phyloP scores from a whole-genome alignment of 2,888 invertebrate species.

The Drosophila algonquin region DNA sequence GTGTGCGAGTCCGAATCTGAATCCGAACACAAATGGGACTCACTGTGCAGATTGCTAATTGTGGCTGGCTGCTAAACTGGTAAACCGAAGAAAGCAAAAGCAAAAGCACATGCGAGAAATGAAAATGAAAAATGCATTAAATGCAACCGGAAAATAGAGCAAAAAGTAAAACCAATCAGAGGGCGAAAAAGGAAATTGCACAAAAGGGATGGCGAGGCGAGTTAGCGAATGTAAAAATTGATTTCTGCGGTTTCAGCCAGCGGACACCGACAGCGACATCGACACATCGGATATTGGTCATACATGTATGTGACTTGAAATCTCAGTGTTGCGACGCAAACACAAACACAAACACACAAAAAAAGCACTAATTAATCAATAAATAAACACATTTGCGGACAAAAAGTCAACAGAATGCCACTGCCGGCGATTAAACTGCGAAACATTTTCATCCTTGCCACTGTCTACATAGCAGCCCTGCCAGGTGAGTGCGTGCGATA shows the following conservation, averaged over 20 bases:
- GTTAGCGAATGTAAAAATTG: constrained; percentile 71
- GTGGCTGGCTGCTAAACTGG: constrained; percentile 52
- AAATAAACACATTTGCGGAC: constrained; percentile 23
- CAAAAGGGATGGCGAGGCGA: constrained; percentile 39
- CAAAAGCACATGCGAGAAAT: constrained; percentile 46
- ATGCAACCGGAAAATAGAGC: constrained; percentile 70
- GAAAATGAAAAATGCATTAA: constrained; percentile 74
- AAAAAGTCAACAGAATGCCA: constrained; percentile 41
- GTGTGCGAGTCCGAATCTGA: background rate
- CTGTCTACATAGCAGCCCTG: constrained; percentile 54
- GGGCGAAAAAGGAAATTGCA: constrained; percentile 66
- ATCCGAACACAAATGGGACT: constrained; percentile 46
- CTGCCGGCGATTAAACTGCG: constrained; percentile 45
- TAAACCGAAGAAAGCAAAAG: constrained; percentile 46
- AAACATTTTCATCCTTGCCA: constrained; percentile 44
- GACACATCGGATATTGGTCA: constrained; percentile 47
- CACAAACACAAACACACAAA: background rate
- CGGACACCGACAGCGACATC: constrained; percentile 57
- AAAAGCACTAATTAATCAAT: constrained; percentile 38
- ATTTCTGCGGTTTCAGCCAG: constrained; percentile 66
- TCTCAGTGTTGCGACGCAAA: constrained; percentile 20
- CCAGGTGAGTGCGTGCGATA: constrained; percentile 60
- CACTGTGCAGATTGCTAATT: constrained; percentile 68
- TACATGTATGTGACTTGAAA: constrained; percentile 41
- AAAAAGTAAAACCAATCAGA: constrained; percentile 45